phyloP scores from a whole-genome alignment of 2,888 invertebrate species.

The Cremastinae sp. region DNA sequence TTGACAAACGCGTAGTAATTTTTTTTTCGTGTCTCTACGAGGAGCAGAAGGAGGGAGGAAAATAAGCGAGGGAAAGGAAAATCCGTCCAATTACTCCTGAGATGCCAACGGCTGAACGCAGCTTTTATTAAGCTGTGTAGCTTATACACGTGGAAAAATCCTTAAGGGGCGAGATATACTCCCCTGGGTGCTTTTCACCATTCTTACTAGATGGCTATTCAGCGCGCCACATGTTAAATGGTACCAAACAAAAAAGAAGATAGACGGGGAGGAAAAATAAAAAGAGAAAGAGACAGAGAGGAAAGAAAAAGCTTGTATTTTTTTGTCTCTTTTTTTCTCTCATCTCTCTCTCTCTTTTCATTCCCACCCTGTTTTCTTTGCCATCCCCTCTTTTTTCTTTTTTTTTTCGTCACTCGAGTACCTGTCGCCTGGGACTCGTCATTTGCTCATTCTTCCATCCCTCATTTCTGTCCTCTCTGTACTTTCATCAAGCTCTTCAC shows the following conservation, averaged over 20 bases:
- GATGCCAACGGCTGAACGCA: slow-evolving; percentile 41
- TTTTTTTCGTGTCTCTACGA: no score
- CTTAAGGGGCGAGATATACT: slow-evolving; percentile 54
- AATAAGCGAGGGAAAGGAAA: slow-evolving; percentile 5
- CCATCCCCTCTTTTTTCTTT: slow-evolving; percentile 62
- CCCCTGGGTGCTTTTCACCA: slow-evolving; percentile 66
- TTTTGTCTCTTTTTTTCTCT: slow-evolving; percentile 37
- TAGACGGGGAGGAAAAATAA: no score
- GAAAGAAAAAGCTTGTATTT: slow-evolving; percentile 61
- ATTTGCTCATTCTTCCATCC: slow-evolving; percentile 37
- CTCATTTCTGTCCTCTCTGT: slow-evolving; percentile 6
- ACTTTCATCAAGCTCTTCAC: slow-evolving; percentile 35
- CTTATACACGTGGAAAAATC: slow-evolving; percentile 52
- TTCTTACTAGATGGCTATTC: slow-evolving; percentile 75
- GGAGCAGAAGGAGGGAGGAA: no score
- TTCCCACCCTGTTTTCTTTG: slow-evolving; percentile 58
- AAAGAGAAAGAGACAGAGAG: no score
- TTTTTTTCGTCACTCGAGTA: no score
- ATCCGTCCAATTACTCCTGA: slow-evolving; percentile 40
- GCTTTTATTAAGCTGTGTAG: slow-evolving; percentile 12
- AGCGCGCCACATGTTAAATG: slow-evolving; percentile 75
- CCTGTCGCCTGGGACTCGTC: slow-evolving; percentile 38
- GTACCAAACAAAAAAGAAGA: no score
- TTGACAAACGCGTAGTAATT: no score
- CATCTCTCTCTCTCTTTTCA: slow-evolving; percentile 31